Conservation (phyloP, 1,140 invertebrate genomes). For the Eurosta solidaginis region DNA sequence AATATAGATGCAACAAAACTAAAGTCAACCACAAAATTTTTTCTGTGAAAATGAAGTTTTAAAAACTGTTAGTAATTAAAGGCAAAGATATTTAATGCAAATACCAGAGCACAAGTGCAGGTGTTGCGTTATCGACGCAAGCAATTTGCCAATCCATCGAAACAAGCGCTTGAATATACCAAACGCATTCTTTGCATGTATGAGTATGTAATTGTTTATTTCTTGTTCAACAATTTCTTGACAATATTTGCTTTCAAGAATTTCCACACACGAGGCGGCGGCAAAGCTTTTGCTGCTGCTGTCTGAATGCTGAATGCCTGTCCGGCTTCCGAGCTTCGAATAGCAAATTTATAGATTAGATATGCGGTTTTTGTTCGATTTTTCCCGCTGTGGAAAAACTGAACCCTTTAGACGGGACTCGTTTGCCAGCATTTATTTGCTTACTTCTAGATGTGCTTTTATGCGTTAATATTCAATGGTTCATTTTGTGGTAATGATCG, state of each 20-base stretch:
- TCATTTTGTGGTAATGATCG: conserved; percentile 24
- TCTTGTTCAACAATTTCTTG: not conserved
- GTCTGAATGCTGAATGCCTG: not conserved
- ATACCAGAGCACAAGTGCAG: not conserved
- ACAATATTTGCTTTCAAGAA: conserved; percentile 12
- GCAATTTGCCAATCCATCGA: not conserved
- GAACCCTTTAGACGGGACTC: not conserved
- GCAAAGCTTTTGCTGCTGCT: not conserved
- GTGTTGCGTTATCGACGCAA: not conserved
- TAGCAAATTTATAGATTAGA: not conserved
- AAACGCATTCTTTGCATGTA: not conserved
- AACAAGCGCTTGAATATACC: not conserved
- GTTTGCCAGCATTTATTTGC: not conserved
- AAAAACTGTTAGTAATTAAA: not conserved
- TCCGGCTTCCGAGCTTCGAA: conserved; percentile 1
- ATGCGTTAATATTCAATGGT: not conserved
- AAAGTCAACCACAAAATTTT: not conserved
- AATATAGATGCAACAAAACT: not conserved
- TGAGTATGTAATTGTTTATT: not conserved
- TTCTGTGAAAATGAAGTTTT: not conserved
- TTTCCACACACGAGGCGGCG: not conserved
- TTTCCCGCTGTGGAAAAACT: not conserved
- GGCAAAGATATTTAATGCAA: not conserved
- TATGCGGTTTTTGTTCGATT: not conserved
- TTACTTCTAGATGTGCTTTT: not conserved